Evolutionary conservation across 2,113 vertebrate species (phyloP).

Genomic region (Phodopus roborovskii): DNA sequence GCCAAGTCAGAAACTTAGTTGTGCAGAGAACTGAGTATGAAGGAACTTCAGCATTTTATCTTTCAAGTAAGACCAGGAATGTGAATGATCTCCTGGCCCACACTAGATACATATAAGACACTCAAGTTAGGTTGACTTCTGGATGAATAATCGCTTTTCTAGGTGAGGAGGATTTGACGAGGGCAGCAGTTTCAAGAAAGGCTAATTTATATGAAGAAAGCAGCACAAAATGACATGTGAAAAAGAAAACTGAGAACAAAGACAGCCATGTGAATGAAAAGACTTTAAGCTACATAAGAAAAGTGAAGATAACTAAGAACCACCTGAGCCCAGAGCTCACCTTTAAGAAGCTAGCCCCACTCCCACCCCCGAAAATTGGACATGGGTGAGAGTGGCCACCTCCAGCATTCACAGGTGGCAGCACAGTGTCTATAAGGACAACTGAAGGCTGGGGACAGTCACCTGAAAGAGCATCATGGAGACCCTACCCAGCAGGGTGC

Average conservation of each 20-base stretch:
- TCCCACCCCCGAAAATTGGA: no score
- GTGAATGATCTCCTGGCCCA: neutral
- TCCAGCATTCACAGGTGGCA: neutral
- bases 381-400: fast-evolving
- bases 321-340: neutral
- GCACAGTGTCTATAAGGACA: neutral
- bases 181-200: neutral
- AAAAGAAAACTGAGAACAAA: neutral
- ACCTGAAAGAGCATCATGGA: fast-evolving
- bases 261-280: fast-evolving
- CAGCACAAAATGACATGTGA: no score
- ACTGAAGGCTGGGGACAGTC: no score
- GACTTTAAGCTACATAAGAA: neutral
- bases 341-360: neutral
- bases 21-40: neutral
- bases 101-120: neutral
- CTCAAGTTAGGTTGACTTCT: neutral
- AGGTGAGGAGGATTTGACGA: neutral
- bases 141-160: neutral
- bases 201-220: neutral
- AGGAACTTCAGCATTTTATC: neutral
- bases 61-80: neutral
- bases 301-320: neutral
- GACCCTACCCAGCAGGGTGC: fast-evolving
- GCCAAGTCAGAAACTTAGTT: neutral